Evolutionary conservation across 2,888 invertebrate species (phyloP).

Genomic region (Phyto melanocephala): DNA sequence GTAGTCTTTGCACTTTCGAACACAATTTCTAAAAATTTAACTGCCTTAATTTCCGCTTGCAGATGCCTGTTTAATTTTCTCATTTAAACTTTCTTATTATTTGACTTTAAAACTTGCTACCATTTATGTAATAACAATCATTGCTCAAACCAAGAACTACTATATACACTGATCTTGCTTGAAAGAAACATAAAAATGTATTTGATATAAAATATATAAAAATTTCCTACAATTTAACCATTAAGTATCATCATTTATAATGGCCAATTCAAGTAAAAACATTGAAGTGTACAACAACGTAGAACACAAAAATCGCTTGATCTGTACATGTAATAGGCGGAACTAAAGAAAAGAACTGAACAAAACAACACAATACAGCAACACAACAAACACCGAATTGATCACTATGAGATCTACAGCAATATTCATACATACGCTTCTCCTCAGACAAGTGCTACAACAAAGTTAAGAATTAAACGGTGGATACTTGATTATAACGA

Average conservation of each 20-base stretch:
- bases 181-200: neutral
- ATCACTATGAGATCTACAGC: constrained; percentile 11
- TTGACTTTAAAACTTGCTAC: too few species aligned
- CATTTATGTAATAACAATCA: too few species aligned
- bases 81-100: too few species aligned
- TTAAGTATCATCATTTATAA: constrained; percentile 56
- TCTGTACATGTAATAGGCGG: constrained; percentile 63
- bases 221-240: constrained; percentile 50
- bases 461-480: constrained; percentile 40
- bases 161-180: too few species aligned
- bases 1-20: too few species aligned
- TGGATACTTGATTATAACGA: neutral
- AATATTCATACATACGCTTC: neutral
- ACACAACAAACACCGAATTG: constrained; percentile 15
- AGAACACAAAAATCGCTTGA: constrained; percentile 20
- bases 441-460: constrained; percentile 7
- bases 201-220: constrained; percentile 20
- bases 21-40: too few species aligned
- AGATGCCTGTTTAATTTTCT: too few species aligned
- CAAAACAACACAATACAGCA: neutral
- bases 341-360: constrained; percentile 40
- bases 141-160: too few species aligned
- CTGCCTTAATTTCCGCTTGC: too few species aligned
- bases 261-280: constrained; percentile 41
- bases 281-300: constrained; percentile 2